Base-by-base conservation (phyloP, 2,113 vertebrate species). In the Oncorhynchus tshawytscha region DNA sequence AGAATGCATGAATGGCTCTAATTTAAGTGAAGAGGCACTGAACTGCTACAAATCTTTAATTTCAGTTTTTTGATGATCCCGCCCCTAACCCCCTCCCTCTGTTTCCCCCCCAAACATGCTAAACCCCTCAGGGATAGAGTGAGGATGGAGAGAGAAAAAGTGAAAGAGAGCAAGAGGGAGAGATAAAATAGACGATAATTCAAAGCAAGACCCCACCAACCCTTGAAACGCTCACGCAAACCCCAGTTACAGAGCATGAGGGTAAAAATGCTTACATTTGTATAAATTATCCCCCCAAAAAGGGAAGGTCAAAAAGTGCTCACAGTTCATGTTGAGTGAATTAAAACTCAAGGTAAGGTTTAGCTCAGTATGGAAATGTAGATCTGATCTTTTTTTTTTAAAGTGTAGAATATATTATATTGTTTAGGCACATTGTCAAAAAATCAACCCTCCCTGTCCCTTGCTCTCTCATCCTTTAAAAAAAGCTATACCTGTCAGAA, bases 281-380 rank as follows among this genome's bases (percentile, higher is more conserved):
- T 91, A 89, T 90, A 92, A 89, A 93, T 93, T 91, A 91, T 80
- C 78, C 88, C 75, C 70, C 77, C 74, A 82, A 89, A 83, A 88
- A 70, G 75, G 48, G 82, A 91, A 87, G 88, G 90, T 92, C 88
- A 90, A 39, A 75, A 74, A 81, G 86, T 80, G 76, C 73, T 69
- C 87, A 82, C 68, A 3, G 78, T 85, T 89, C 82, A 81, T 73
- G 69, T 70, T 64, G 67, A 69, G 13, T 67, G 71, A 76, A 74
- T 82, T 29, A 54, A 82, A 85, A 84, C 79, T 85, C 71, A 81
- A 87, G 72, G 82, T 77, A 34, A 49, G 3, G 67, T 72, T 80
- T 71, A 79, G 67, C 64, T 65, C 51, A 60, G 48, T 79, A 65
- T 83, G 70, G 67, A 84, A 79, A 88, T 92, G 82, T 78, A 78